Base-by-base conservation (phyloP, 1,140 invertebrate species). In the Augochlora pura region DNA sequence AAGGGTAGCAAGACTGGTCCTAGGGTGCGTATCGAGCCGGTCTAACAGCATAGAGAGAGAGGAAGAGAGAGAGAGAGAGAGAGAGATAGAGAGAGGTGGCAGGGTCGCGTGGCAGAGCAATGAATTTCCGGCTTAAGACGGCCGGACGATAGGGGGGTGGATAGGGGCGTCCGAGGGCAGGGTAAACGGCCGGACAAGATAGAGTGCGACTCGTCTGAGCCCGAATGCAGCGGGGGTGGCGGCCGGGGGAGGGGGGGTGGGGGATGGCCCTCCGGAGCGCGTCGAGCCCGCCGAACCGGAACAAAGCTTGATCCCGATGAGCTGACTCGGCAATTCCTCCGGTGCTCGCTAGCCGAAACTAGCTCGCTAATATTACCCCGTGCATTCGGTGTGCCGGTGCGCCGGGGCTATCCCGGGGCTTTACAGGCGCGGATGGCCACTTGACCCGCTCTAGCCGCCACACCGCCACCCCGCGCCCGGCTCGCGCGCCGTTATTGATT, bases 271-370 rank as follows among this genome's bases (percentile, higher is more conserved):
- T 70, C 70, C 39, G 62, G 72, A 82, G 23, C 64, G 84, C 83
- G 62, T 80, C 71, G 59, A 62, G 80, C 68, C 57, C 71, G 38
- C n/a, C 67, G 64, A 70, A 72, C 69, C 71, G 81, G 84, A 84
- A 88, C 88, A 87, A 89, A 90, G 87, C 89, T 86, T 82, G 85
- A 87, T 86, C 87, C 77, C 80, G 66, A 91, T 84, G 87, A 90
- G 86, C 89, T 91, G 90, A 91, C 86, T 88, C 80, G 84, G 83
- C 86, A 83, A 88, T 90, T 90, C 77, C 75, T 66, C 75, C 10
- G 42, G 42, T 46, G 80, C 80, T 84, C 76, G 81, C 82, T 77
- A 70, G 65, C 70, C 86, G 74, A 89, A 88, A 89, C 81, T 84
- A 67, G 78, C 83, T 85, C 84, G 84, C 80, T 90, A 87, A 90